phyloP scores from a whole-genome alignment of 1,140 invertebrate genomes.

The Meloidogyne floridensis region DNA sequence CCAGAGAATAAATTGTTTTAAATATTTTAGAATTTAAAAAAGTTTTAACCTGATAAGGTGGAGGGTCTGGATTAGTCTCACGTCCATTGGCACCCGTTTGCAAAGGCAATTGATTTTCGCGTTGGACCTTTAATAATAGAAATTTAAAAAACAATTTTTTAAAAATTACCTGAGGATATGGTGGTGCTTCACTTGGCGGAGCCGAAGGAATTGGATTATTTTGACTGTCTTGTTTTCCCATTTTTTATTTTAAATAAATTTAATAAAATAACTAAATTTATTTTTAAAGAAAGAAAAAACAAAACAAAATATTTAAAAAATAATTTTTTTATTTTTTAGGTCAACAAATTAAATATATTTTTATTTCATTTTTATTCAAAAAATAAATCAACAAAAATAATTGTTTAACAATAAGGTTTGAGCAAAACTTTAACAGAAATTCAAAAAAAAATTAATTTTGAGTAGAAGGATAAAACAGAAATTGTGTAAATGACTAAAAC shows the following conservation, averaged over 20 bases:
- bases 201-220: constrained; percentile 8
- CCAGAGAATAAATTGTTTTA: no score
- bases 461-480: background rate
- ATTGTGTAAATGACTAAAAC: background rate
- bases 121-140: background rate
- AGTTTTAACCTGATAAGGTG: constrained; percentile 38
- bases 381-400: background rate
- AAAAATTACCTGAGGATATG: background rate
- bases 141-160: background rate
- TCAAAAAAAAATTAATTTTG: background rate
- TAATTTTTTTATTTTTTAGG: background rate
- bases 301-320: background rate
- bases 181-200: background rate
- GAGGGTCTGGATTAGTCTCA: constrained; percentile 33
- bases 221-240: background rate
- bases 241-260: constrained; percentile 4
- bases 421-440: background rate
- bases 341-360: constrained; percentile 4
- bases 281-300: background rate
- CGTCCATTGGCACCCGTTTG: constrained; percentile 15
- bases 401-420: background rate
- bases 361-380: background rate
- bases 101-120: constrained; percentile 14
- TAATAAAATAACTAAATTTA: background rate
- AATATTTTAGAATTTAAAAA: background rate